A percentile compares a stretch with the other conserved stretches of the same genome.
phyloP scores from a whole-genome alignment of 2,888 invertebrate genomes.

The Antheraea yamamai region DNA sequence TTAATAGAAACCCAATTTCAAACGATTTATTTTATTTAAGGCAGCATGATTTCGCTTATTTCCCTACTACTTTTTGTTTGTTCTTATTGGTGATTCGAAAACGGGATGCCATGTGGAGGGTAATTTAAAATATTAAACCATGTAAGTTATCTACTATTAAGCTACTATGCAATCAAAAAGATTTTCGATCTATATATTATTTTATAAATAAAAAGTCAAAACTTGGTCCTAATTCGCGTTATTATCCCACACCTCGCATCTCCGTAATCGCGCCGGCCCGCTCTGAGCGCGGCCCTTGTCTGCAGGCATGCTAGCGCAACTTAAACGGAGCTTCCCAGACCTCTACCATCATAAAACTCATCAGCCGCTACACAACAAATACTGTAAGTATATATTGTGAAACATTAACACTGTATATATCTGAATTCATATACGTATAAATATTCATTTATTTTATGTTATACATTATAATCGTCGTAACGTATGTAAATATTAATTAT shows the following conservation, averaged over 20 bases:
- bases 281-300: constrained; percentile 82
- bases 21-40: constrained; percentile 49
- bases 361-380: constrained; percentile 89
- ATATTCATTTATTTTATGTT: not conserved
- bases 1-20: not conserved
- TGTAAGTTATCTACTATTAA: not conserved
- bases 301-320: constrained; percentile 94
- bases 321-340: constrained; percentile 94
- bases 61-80: constrained; percentile 61
- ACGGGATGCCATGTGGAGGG: constrained; percentile 50
- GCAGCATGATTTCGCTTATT: constrained; percentile 74
- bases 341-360: constrained; percentile 90
- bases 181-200: constrained; percentile 17
- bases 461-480: too few species aligned
- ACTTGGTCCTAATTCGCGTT: constrained; percentile 5
- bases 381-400: constrained; percentile 78
- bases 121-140: not conserved
- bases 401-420: constrained; percentile 59
- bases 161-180: not conserved
- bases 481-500: not conserved
- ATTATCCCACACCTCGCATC: constrained; percentile 33
- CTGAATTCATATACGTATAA: not conserved
- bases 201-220: constrained; percentile 16
- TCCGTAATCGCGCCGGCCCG: constrained; percentile 58
- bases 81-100: constrained; percentile 58